phyloP scores from a whole-genome alignment of 2,797 vertebrate species.

The Harpagifer antarcticus region DNA sequence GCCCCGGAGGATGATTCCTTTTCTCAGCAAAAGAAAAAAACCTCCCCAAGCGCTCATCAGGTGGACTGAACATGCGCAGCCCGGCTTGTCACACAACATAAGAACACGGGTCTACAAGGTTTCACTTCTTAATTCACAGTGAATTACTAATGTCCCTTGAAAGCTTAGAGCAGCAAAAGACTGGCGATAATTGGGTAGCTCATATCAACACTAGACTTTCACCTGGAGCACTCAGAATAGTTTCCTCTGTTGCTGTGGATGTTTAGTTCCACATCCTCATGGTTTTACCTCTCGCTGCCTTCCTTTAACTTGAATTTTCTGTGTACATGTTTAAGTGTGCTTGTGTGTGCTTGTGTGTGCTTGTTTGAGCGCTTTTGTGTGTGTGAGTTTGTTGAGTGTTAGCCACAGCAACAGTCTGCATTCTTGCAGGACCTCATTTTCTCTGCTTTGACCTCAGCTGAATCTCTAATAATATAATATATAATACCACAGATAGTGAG shows the following conservation, averaged over 20 bases:
- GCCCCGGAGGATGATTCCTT: slow-evolving; percentile 53
- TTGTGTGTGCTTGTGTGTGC: slow-evolving; percentile 14
- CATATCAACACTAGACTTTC: slow-evolving; percentile 22
- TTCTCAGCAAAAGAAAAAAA: slow-evolving; percentile 41
- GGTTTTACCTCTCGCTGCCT: slow-evolving; percentile 72
- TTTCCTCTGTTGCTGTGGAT: slow-evolving; percentile 20
- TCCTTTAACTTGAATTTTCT: slow-evolving; percentile 6
- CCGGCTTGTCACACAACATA: slow-evolving; percentile 59
- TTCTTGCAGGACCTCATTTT: slow-evolving; percentile 31
- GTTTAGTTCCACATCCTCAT: slow-evolving; percentile 50
- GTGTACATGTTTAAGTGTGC: not conserved
- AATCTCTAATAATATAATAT: not conserved
- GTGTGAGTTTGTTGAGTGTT: slow-evolving; percentile 20
- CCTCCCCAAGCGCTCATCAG: slow-evolving; percentile 43
- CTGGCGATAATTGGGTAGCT: slow-evolving; percentile 44
- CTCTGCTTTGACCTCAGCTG: no score
- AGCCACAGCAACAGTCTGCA: slow-evolving; percentile 38
- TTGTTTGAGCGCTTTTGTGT: not conserved
- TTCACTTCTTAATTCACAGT: slow-evolving; percentile 72
- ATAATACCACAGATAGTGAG: not conserved
- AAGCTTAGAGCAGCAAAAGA: slow-evolving; percentile 35
- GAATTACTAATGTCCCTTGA: slow-evolving; percentile 61
- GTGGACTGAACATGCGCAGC: slow-evolving; percentile 54
- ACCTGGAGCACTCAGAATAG: slow-evolving; percentile 42
- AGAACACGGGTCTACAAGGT: slow-evolving; percentile 56